Evolutionary conservation across 2,888 invertebrate species (phyloP).

Genomic region (Steinernema carpocapsae): DNA sequence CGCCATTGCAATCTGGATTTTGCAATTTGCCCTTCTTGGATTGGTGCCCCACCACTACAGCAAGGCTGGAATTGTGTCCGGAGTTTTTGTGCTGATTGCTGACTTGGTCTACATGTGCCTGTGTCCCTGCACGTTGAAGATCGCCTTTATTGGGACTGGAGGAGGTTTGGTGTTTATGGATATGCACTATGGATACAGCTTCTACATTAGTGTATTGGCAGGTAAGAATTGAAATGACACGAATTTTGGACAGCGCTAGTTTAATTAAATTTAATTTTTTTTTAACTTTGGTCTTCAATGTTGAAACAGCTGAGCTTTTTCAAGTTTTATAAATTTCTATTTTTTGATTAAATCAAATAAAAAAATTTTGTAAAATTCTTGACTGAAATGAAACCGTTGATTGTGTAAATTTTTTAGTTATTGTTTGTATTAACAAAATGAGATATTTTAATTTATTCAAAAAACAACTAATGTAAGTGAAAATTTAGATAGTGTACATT

Average conservation of each 20-base stretch:
- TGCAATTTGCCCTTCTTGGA: slow-evolving; percentile 56
- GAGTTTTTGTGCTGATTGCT: slow-evolving; percentile 55
- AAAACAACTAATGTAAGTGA: no score
- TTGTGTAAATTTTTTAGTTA: no score
- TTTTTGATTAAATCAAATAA: no score
- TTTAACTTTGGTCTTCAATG: background rate
- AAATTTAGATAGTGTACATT: no score
- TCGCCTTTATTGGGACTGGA: slow-evolving; percentile 58
- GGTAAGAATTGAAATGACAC: slow-evolving; percentile 44
- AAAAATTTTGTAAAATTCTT: no score
- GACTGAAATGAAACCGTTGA: no score
- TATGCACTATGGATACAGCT: slow-evolving; percentile 60
- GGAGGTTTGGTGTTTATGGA: slow-evolving; percentile 52
- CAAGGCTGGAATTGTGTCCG: slow-evolving; percentile 51
- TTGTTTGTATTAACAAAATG: no score
- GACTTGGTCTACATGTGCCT: slow-evolving; percentile 56
- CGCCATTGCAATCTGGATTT: slow-evolving; percentile 54
- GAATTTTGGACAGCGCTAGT: slow-evolving; percentile 25
- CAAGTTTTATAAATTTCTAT: no score
- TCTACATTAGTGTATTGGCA: slow-evolving; percentile 60
- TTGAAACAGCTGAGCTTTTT: slow-evolving; percentile 3
- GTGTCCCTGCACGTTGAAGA: slow-evolving; percentile 56
- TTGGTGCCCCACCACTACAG: slow-evolving; percentile 62
- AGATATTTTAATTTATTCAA: no score
- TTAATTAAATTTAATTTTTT: slow-evolving; percentile 18